Evolutionary conservation across 2,797 vertebrate species (phyloP).

Genomic region (Sebastes trivittatus): DNA sequence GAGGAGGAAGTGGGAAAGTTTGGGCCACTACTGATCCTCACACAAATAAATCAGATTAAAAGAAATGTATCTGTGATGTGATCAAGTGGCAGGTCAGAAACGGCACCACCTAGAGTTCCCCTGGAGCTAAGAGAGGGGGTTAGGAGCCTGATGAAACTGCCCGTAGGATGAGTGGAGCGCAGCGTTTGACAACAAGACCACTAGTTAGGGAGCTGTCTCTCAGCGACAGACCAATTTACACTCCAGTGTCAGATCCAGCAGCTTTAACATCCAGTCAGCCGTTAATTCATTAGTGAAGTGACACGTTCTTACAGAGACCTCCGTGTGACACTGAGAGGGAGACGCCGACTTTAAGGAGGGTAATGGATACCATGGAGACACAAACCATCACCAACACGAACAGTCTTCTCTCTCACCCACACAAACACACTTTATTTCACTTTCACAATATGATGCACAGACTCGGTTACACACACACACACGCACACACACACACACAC

Average conservation of each 20-base stretch:
- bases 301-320: conserved; percentile 36
- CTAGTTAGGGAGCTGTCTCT: conserved; percentile 24
- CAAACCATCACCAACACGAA: conserved; percentile 54
- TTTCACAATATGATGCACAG: conserved; percentile 50
- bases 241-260: conserved; percentile 40
- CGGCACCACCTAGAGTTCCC: conserved; percentile 21
- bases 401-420: conserved; percentile 15
- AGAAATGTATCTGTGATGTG: not conserved
- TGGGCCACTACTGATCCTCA: not conserved
- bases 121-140: not conserved
- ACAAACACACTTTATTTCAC: conserved; percentile 40
- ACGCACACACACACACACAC: conserved; percentile 35
- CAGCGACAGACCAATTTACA: conserved; percentile 48
- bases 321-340: conserved; percentile 60
- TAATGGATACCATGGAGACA: conserved; percentile 55
- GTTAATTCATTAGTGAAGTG: conserved; percentile 55
- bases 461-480: conserved; percentile 26
- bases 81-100: conserved; percentile 9
- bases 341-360: conserved; percentile 30
- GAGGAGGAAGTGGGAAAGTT: not conserved
- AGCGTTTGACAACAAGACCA: conserved; percentile 18
- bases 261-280: conserved; percentile 34
- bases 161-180: conserved; percentile 24
- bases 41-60: not conserved
- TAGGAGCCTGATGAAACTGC: conserved; percentile 3